Base-by-base conservation (phyloP, 2,797 vertebrate species). In the Gadopsis bispinosus region DNA sequence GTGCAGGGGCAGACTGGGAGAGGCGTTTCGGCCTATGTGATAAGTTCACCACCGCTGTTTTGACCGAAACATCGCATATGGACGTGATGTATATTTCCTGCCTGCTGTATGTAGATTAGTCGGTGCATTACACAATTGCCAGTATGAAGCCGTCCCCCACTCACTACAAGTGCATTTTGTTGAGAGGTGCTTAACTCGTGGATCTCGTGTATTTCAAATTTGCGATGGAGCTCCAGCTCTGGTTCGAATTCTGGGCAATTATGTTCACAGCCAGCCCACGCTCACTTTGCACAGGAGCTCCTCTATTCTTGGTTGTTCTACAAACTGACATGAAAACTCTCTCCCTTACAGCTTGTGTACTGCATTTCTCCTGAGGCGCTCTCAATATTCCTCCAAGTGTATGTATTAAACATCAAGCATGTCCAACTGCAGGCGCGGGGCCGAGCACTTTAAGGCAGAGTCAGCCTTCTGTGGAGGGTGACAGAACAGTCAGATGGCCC, bases 401-500 rank as follows among this genome's bases (percentile, higher is more conserved):
- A 89, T 90, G 88, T 91, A 88, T 93, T 91, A 90, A 89, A 93
- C 85, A 91, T 92, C 82, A 89, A 87, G 87, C 85, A 69, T 84
- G 93, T 87, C 54, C 69, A 85, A 75, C 67, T 74, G 87, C 64
- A 81, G 83, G 83, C 76, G 58, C 19, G 20, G 77, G 84, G 80
- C 82, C 65, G 78, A 80, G 88, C 89, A 83, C 84, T 91, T 87
- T 86, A 85, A 90, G 89, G 89, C 87, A 87, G 83, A 88, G 72
- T 86, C 80, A 82, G 86, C 80, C 84, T 90, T 88, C 88, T 90
- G 88, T 83, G 77, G 73, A 87, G 89, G 90, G 92, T 91, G 92
- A 93, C 88, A 74, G 90, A 90, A 90, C 88, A 92, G 91, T 91
- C 88, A 92, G 90, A 87, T 81, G 83, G 88, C 82, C 87, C 91